A percentile compares a stretch with the other conserved stretches of the same genome.
phyloP scores from a whole-genome alignment of 2,888 invertebrate species.

The Schizotus pectinicornis region DNA sequence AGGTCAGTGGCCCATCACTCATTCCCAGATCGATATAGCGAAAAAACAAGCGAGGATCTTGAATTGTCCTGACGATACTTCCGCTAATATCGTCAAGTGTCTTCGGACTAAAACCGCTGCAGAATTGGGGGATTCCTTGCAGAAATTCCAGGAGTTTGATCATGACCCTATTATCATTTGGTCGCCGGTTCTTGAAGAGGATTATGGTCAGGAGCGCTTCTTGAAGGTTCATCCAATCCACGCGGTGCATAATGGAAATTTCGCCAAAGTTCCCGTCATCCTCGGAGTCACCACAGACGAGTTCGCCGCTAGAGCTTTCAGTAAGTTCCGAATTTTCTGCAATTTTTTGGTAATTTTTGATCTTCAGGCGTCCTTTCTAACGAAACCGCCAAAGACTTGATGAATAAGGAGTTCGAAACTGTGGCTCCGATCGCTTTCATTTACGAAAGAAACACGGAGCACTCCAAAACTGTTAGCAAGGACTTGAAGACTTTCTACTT shows the following conservation, averaged over 20 bases:
- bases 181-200: constrained; percentile 70
- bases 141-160: constrained; percentile 63
- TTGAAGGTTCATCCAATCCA: constrained; percentile 66
- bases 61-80: constrained; percentile 59
- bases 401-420: constrained; percentile 67
- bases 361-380: constrained; percentile 63
- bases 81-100: constrained; percentile 65
- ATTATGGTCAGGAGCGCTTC: constrained; percentile 72
- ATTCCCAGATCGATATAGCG: constrained; percentile 65
- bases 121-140: constrained; percentile 60
- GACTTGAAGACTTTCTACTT: constrained; percentile 63
- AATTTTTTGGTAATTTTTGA: neutral
- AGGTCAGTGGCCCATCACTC: constrained; percentile 62
- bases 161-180: constrained; percentile 64
- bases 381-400: constrained; percentile 59
- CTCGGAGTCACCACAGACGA: constrained; percentile 72
- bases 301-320: constrained; percentile 66
- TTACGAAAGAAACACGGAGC: constrained; percentile 63
- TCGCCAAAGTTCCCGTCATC: constrained; percentile 69
- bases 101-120: constrained; percentile 62
- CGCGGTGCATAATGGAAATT: constrained; percentile 64
- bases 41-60: constrained; percentile 67
- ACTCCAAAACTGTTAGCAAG: constrained; percentile 61
- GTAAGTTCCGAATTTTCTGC: constrained; percentile 56
- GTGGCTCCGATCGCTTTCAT: constrained; percentile 71